Evolutionary conservation across 2,113 vertebrate species (phyloP).

Genomic region (Ceuthmochares aereus): DNA sequence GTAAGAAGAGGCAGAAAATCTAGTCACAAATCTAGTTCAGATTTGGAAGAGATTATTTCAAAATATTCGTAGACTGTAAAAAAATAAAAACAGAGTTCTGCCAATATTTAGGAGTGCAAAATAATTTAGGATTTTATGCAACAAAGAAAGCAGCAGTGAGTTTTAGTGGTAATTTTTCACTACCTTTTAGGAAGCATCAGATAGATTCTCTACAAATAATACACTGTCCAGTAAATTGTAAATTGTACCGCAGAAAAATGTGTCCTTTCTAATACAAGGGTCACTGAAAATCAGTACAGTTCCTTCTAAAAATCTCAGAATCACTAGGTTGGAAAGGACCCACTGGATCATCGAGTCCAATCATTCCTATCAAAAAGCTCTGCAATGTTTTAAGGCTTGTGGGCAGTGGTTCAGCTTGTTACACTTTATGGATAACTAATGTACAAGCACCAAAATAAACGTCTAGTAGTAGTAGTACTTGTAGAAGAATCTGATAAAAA

Average conservation of each 20-base stretch:
- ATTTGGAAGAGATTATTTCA: not conserved
- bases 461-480: not conserved
- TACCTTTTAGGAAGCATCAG: not conserved
- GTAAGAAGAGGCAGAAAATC: not conserved
- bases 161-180: not conserved
- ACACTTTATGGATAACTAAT: not conserved
- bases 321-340: too few relatives aligned
- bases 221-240: not conserved
- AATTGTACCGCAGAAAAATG: not conserved
- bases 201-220: not conserved
- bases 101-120: not conserved
- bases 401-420: slow-evolving; percentile 38
- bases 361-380: too few relatives aligned
- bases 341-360: too few relatives aligned
- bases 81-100: not conserved
- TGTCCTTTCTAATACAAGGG: not conserved
- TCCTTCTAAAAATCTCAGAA: too few relatives aligned
- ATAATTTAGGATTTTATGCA: not conserved
- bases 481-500: not conserved
- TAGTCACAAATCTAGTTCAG: not conserved
- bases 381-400: not conserved
- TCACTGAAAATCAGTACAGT: slow-evolving; percentile 23
- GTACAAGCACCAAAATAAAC: not conserved
- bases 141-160: not conserved
- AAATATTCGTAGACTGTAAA: not conserved